Conservation (phyloP, 2,888 invertebrate species). For the Oegoconia quadripuncta region DNA sequence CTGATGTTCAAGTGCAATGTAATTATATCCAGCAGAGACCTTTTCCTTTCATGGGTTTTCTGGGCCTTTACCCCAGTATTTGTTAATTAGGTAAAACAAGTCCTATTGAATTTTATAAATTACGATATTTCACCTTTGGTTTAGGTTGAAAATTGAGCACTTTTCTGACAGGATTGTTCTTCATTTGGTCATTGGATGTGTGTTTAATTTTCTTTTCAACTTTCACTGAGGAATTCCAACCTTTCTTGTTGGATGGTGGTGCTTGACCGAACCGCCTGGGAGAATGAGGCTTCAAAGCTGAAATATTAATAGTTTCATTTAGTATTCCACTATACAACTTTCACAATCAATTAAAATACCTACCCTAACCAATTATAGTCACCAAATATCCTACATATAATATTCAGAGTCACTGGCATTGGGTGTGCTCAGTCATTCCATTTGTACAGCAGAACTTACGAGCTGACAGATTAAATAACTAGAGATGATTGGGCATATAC, state of each 20-base stretch:
- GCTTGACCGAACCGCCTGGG: constrained; percentile 24
- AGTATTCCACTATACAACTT: not conserved
- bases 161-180: constrained; percentile 54
- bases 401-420: too few relatives aligned
- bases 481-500: too few relatives aligned
- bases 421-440: too few relatives aligned
- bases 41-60: not conserved
- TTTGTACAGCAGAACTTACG: too few relatives aligned
- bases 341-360: not conserved
- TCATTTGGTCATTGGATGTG: constrained; percentile 46
- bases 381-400: too few relatives aligned
- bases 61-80: not conserved
- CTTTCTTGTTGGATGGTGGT: constrained; percentile 41
- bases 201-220: constrained; percentile 51
- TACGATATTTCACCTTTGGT: constrained; percentile 34
- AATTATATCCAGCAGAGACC: too few relatives aligned
- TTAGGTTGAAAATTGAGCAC: constrained; percentile 56
- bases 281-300: constrained; percentile 43
- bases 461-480: too few relatives aligned
- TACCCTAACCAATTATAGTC: too few relatives aligned
- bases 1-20: too few relatives aligned
- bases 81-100: not conserved
- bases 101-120: not conserved
- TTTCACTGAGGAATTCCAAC: constrained; percentile 68
- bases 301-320: constrained; percentile 20